Evolutionary conservation across 2,113 vertebrate genomes (phyloP).

Genomic region (Crotalus helleri): DNA sequence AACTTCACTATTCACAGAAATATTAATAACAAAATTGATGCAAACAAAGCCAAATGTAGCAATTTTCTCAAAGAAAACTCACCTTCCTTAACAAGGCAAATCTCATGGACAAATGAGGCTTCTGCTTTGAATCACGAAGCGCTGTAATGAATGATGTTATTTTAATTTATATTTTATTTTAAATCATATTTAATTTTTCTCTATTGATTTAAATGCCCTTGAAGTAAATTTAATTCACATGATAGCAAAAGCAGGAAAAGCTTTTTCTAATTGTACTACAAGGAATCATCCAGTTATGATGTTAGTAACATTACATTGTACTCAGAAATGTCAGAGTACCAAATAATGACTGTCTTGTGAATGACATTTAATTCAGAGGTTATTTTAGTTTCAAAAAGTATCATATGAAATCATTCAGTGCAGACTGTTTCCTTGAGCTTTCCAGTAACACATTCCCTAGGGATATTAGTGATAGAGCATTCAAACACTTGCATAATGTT

Average conservation of each 20-base stretch:
- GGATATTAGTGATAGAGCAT: slow-evolving; percentile 2
- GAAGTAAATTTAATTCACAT: background rate
- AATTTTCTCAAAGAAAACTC: rapidly evolving
- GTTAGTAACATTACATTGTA: background rate
- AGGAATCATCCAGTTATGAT: rapidly evolving
- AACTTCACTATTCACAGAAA: background rate
- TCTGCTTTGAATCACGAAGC: background rate
- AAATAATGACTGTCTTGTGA: background rate
- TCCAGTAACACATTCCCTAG: slow-evolving; percentile 1
- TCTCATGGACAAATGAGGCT: background rate
- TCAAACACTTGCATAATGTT: background rate
- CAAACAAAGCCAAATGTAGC: background rate
- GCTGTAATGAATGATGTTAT: background rate
- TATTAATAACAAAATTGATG: background rate
- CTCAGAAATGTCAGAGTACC: background rate
- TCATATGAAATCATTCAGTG: background rate
- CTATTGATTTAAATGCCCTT: background rate
- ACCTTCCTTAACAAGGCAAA: background rate
- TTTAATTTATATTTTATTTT: background rate
- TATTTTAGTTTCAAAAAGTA: background rate
- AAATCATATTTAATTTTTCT: background rate
- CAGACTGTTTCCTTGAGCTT: background rate
- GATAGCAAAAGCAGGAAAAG: background rate
- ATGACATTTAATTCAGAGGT: background rate
- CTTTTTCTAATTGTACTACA: background rate